Evolutionary conservation across 2,888 invertebrate genomes (phyloP).

Genomic region (Drosophila paucipuncta): DNA sequence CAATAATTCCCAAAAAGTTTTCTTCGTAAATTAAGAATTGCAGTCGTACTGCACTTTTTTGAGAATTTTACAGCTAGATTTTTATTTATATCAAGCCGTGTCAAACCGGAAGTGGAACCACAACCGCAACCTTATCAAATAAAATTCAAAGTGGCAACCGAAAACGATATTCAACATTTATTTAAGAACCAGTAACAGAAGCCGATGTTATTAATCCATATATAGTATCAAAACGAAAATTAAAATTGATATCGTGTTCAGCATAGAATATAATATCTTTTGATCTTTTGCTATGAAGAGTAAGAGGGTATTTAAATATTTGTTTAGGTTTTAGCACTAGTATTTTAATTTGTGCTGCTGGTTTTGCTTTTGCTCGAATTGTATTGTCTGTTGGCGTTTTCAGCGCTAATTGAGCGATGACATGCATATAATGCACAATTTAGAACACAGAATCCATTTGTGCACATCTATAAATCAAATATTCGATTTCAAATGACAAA

Average conservation of each 20-base stretch:
- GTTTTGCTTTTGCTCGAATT: conserved; percentile 1
- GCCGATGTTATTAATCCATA: background rate
- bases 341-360: background rate
- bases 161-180: background rate
- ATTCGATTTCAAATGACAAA: conserved; percentile 27
- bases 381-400: conserved; percentile 21
- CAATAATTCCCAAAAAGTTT: background rate
- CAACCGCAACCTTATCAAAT: background rate
- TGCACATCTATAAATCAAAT: conserved; percentile 31
- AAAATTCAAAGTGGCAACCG: no score
- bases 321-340: background rate
- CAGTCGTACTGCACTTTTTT: background rate
- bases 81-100: background rate
- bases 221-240: background rate
- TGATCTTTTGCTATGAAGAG: background rate
- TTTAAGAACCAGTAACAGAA: background rate
- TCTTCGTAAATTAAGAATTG: background rate
- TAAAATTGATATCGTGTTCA: background rate
- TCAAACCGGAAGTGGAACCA: background rate
- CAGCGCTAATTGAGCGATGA: conserved; percentile 51
- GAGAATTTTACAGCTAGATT: background rate
- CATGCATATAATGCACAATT: conserved; percentile 40
- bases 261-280: no score
- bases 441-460: background rate
- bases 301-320: background rate